Conservation (phyloP, 2,797 vertebrate species). For the Tamandua tetradactyla region DNA sequence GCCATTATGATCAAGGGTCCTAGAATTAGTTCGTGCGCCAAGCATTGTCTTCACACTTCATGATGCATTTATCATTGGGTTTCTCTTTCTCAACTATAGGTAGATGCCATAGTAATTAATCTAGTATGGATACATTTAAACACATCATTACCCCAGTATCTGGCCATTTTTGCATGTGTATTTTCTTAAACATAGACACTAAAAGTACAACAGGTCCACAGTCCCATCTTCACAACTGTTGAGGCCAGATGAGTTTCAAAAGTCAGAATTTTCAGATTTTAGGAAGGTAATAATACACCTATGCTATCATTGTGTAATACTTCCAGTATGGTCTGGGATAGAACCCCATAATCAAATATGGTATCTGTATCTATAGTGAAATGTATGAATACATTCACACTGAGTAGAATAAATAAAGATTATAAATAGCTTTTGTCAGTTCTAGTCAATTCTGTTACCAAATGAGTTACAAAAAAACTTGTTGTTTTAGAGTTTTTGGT, state of each 20-base stretch:
- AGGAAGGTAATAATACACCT: not conserved
- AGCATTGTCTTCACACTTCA: not conserved
- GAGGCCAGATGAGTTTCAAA: not conserved
- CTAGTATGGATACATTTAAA: not conserved
- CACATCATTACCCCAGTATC: not conserved
- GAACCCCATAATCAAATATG: not conserved
- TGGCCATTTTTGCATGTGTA: not conserved
- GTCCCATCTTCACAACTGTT: not conserved
- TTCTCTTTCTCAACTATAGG: conserved; percentile 30
- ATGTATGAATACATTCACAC: not conserved
- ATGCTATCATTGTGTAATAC: not conserved
- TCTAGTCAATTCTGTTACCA: not conserved
- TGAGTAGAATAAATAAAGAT: not conserved
- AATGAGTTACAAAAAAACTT: not conserved
- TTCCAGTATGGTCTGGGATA: not conserved
- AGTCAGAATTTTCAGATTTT: conserved; percentile 14
- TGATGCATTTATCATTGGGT: not conserved
- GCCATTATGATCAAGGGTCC: not conserved
- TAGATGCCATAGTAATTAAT: not conserved
- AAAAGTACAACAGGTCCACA: not conserved
- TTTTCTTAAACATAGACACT: not conserved
- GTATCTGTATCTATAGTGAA: not conserved
- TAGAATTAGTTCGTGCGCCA: not conserved
- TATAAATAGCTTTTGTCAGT: not conserved
- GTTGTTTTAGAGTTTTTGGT: not conserved